A percentile compares a stretch with the other conserved stretches of the same genome.
Evolutionary conservation across 2,888 invertebrate species (phyloP).

Genomic region (Tenthredo amoena): DNA sequence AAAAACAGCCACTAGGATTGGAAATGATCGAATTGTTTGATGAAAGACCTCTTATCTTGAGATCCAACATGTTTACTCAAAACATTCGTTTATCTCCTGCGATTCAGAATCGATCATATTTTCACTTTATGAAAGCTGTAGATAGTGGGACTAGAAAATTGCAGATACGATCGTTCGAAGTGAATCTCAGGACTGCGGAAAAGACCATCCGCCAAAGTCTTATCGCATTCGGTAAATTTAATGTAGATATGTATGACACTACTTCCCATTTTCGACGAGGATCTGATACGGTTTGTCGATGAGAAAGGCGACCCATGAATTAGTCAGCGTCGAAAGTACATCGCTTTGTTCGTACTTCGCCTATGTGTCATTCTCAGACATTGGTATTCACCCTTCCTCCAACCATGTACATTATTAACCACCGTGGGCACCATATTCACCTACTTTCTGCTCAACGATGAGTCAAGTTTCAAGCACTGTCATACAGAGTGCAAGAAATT

Average conservation of each 20-base stretch:
- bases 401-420: neutral
- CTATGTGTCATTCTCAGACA: neutral
- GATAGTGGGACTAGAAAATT: neutral
- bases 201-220: too few species aligned
- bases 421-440: neutral
- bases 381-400: neutral
- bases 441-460: neutral
- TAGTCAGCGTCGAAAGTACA: neutral
- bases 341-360: neutral
- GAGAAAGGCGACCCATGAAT: neutral
- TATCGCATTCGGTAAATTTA: too few species aligned
- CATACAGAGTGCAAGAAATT: neutral
- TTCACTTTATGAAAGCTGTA: neutral
- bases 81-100: constrained; percentile 2
- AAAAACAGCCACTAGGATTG: neutral
- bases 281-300: neutral
- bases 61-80: neutral
- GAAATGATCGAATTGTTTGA: neutral
- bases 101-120: neutral
- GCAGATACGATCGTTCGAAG: neutral
- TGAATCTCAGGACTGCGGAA: neutral
- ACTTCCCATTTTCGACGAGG: too few species aligned
- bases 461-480: neutral
- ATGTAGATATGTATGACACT: too few species aligned
- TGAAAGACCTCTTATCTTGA: neutral